These are phyloP conservation scores for Erpetoichthys calabaricus DNA, from an alignment of 2,797 vertebrate genomes.

Conservation along the genomic window DNA sequence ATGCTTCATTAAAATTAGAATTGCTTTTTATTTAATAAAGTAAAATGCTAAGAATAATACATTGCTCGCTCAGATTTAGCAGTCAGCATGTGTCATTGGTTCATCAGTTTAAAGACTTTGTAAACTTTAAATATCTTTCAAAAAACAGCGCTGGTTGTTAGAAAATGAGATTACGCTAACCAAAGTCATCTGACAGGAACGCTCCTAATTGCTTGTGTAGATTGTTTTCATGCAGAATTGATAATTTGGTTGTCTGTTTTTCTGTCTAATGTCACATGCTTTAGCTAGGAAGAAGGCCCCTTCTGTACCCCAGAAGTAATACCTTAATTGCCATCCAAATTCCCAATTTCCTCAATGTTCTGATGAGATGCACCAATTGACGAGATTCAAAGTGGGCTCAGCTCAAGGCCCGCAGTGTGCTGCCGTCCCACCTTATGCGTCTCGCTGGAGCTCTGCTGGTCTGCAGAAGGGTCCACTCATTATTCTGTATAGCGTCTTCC, in stretches of 20 bases:
- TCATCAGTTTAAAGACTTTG: conserved; percentile 51
- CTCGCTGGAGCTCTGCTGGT: too few species aligned
- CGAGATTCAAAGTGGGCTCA: too few species aligned
- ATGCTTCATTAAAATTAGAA: too few species aligned
- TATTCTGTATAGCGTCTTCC: too few species aligned
- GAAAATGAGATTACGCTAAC: conserved; percentile 47
- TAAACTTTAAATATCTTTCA: conserved; percentile 58
- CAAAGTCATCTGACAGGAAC: conserved; percentile 61
- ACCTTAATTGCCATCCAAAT: too few species aligned
- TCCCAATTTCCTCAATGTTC: too few species aligned
- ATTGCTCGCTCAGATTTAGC: conserved; percentile 16
- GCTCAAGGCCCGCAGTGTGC: too few species aligned
- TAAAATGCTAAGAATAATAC: too few species aligned
- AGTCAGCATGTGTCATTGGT: conserved; percentile 35
- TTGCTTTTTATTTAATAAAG: too few species aligned
- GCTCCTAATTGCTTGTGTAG: conserved; percentile 57
- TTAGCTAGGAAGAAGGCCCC: conserved; percentile 9
- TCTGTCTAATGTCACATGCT: conserved; percentile 54
- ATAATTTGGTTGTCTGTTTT: conserved; percentile 61
- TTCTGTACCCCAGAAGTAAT: conserved; percentile 8
- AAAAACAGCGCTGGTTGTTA: conserved; percentile 36
- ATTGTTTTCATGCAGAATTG: conserved; percentile 69
- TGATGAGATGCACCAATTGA: too few species aligned
- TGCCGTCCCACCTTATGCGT: too few species aligned
- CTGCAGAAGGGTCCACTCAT: too few species aligned